Conservation (phyloP, 1,140 invertebrate genomes). For the Cephus cinctus region DNA sequence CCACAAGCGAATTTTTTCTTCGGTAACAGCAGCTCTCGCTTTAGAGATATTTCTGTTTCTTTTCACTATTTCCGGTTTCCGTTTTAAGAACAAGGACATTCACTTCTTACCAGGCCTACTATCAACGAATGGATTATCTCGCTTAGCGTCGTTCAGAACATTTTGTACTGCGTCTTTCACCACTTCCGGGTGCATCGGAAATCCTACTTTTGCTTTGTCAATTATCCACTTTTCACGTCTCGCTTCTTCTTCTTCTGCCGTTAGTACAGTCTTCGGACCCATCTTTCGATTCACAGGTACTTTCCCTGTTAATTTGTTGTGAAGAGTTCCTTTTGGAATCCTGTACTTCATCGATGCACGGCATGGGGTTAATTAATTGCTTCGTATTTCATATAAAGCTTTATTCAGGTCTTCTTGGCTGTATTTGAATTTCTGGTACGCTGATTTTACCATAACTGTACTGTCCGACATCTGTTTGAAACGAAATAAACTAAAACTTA, state of each 20-base stretch:
- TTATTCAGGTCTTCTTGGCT: too few species aligned
- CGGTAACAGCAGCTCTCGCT: constrained; percentile 32
- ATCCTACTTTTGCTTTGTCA: constrained; percentile 35
- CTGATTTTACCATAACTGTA: too few species aligned
- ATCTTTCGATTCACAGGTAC: constrained; percentile 22
- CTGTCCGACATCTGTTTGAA: too few species aligned
- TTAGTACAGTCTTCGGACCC: constrained; percentile 28
- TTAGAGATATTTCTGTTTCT: constrained; percentile 37
- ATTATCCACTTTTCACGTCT: constrained; percentile 37
- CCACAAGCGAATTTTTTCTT: constrained; percentile 35
- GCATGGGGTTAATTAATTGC: too few species aligned
- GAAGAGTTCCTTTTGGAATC: constrained; percentile 23
- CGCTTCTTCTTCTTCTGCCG: constrained; percentile 31
- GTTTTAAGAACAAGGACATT: constrained; percentile 41
- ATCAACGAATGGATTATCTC: constrained; percentile 32
- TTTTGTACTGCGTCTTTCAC: constrained; percentile 42
- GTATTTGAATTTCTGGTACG: too few species aligned
- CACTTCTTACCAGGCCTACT: constrained; percentile 39
- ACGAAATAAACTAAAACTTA: too few species aligned
- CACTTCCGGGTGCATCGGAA: constrained; percentile 38
- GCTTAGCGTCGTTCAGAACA: constrained; percentile 33
- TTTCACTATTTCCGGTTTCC: constrained; percentile 31
- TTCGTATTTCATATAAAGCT: too few species aligned
- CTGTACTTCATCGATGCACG: too few species aligned
- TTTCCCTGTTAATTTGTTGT: constrained; percentile 18